Evolutionary conservation across 2,797 vertebrate genomes (phyloP), one percentile per base, ranked within the genome.

Genomic region (Petrocephalus sullivani): DNA sequence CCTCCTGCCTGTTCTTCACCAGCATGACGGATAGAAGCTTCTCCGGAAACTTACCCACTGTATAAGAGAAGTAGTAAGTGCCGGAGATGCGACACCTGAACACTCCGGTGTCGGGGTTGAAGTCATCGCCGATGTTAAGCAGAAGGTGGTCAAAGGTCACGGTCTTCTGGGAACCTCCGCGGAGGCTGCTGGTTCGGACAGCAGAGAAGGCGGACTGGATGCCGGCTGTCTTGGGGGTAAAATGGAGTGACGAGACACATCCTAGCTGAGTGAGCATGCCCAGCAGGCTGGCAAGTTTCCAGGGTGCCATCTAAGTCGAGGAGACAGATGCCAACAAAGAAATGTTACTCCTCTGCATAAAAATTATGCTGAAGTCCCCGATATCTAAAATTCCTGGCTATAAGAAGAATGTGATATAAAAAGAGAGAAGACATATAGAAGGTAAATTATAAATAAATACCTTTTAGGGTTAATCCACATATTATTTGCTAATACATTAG

Each of bases 11-110:
- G 0, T 96, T 96, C 90, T 96, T 96, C 89, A 96, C 95, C 91
- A 97, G 92, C 83, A 96, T 95, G 85, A 97, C 95, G 0, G 96
- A 97, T 1, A 97, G 93, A 88, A 96, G 92, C 89, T 96, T 97
- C 87, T 95, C 95, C 0, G 95, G 96, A 81, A 94, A 96, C 89
- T 95, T 96, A 64, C 96, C 96, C 90, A 96, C 93, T 0, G 95
- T 95, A 91, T 95, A 96, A 12, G 96, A 94, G 89, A 96, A 96
- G 87, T 96, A 97, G 89, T 97, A 96, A 1, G 93, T 93, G 1
- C 96, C 96, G 0, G 96, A 93, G 83, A 96, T 85, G 19, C 93
- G 94, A 90, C 96, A 96, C 60, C 94, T 94, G 91, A 96, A 96
- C 89, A 90, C 91, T 0, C 96, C 96, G 0, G 90, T 94, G 90